phyloP scores from a whole-genome alignment of 2,888 invertebrate genomes.

The Abrostola tripartita region DNA sequence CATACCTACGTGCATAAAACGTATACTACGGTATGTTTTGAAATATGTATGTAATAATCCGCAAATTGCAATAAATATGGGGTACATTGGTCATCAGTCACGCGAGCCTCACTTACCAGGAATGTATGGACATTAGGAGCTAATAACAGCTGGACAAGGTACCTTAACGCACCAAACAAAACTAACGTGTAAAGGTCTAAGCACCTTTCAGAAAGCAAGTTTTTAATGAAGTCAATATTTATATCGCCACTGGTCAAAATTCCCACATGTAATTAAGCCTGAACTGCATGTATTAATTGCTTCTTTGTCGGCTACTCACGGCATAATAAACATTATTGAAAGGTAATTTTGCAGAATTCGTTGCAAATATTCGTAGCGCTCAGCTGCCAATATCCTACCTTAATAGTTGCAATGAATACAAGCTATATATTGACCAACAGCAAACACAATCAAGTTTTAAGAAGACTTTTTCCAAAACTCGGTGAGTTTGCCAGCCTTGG shows the following conservation, averaged over 20 bases:
- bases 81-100: conserved; percentile 49
- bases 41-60: conserved; percentile 34
- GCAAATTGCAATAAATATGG: conserved; percentile 48
- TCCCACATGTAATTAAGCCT: too few species aligned
- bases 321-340: not conserved
- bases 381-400: not conserved
- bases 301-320: not conserved
- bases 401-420: not conserved
- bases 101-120: conserved; percentile 39
- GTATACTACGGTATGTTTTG: conserved; percentile 13
- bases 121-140: conserved; percentile 41
- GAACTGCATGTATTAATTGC: not conserved
- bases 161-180: conserved; percentile 1
- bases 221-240: too few species aligned
- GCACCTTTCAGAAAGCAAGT: too few species aligned
- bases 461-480: conserved; percentile 4
- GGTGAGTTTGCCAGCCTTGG: conserved; percentile 11
- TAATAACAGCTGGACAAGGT: conserved; percentile 24
- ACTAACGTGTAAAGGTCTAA: too few species aligned
- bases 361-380: not conserved
- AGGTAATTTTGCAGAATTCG: not conserved
- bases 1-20: not conserved
- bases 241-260: too few species aligned
- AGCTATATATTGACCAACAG: not conserved
- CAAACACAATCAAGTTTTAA: not conserved